phyloP scores from a whole-genome alignment of 2,797 vertebrate species.

The Thalassophryne amazonica region DNA sequence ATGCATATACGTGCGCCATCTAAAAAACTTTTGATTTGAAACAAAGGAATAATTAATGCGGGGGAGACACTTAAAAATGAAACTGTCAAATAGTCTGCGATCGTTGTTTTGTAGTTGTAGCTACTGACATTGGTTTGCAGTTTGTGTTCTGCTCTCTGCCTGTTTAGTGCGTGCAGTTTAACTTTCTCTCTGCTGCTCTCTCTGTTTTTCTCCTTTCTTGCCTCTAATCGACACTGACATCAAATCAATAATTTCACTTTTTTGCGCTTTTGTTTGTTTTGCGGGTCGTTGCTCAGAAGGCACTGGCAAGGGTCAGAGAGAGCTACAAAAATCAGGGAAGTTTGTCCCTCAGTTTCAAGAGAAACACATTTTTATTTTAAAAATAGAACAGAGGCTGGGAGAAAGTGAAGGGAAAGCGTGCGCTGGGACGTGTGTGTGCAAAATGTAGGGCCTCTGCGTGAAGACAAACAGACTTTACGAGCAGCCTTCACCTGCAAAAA shows the following conservation, averaged over 20 bases:
- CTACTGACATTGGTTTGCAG: too few species aligned
- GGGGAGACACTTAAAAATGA: too few species aligned
- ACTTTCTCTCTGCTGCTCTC: background rate
- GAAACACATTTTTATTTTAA: too few species aligned
- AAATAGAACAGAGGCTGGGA: background rate
- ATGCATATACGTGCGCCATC: too few species aligned
- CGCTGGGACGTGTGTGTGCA: conserved; percentile 8
- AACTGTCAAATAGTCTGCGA: too few species aligned
- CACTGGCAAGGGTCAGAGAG: conserved; percentile 26
- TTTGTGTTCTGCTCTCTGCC: too few species aligned
- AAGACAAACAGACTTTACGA: conserved; percentile 12
- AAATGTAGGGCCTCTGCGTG: conserved; percentile 9
- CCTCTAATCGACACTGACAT: conserved; percentile 70
- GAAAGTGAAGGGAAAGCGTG: background rate
- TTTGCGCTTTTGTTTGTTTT: conserved; percentile 55
- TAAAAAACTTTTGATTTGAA: too few species aligned
- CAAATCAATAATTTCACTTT: conserved; percentile 72
- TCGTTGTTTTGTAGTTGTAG: too few species aligned
- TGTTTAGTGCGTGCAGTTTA: conserved; percentile 13
- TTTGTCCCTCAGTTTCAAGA: conserved; percentile 27
- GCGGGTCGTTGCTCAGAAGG: conserved; percentile 38
- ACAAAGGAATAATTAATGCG: too few species aligned
- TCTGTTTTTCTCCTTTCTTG: conserved; percentile 24
- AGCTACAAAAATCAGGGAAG: conserved; percentile 38
- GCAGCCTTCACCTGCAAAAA: conserved; percentile 13